Conservation (phyloP, 2,113 vertebrate species). For the Holacanthus passer region DNA sequence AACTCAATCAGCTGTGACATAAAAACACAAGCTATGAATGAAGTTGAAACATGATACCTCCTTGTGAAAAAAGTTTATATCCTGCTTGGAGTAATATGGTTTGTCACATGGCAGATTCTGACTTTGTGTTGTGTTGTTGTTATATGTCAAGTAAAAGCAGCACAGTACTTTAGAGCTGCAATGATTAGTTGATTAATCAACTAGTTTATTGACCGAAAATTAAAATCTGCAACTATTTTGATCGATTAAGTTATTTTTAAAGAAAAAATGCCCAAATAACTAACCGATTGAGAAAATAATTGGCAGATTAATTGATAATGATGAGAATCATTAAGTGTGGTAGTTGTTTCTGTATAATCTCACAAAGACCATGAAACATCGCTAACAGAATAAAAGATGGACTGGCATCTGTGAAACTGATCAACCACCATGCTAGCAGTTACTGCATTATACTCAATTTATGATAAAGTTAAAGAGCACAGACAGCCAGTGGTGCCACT, state of each 20-base stretch:
- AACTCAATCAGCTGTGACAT: neutral
- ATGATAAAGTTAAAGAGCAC: neutral
- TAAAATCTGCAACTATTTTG: neutral
- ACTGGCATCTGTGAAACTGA: slow-evolving; percentile 1
- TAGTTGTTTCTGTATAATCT: neutral
- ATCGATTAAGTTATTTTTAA: neutral
- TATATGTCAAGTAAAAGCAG: neutral
- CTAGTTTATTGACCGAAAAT: neutral
- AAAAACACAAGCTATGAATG: neutral
- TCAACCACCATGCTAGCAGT: neutral
- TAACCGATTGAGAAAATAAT: neutral
- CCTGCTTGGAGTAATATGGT: no score
- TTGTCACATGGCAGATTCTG: no score
- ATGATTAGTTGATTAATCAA: neutral
- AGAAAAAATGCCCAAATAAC: neutral
- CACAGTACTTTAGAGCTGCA: neutral
- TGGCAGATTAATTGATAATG: neutral
- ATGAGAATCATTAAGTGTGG: neutral
- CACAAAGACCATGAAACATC: neutral
- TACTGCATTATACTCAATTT: neutral
- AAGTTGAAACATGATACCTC: neutral
- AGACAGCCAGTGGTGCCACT: neutral
- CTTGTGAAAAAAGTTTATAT: neutral
- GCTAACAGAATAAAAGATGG: neutral
- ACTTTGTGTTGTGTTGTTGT: no score